These are phyloP conservation scores for Scaptomyza cyrtandrae DNA, from an alignment of 2,888 invertebrate genomes.

Conservation along the genomic window DNA sequence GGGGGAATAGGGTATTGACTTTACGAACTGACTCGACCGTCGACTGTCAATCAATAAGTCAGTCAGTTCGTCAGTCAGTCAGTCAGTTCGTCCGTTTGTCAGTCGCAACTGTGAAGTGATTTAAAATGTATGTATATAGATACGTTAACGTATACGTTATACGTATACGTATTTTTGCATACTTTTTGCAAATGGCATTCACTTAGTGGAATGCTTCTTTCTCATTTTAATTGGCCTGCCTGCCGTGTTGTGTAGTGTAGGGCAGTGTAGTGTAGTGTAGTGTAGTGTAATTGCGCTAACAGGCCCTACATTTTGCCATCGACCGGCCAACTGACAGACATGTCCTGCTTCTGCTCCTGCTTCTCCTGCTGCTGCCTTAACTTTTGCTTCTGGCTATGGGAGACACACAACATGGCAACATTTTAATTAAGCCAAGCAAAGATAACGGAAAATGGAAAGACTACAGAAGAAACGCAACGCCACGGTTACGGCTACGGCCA, in stretches of 20 bases:
- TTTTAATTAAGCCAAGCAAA: constrained; percentile 46
- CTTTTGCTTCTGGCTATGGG: constrained; percentile 7
- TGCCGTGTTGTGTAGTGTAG: constrained; percentile 4
- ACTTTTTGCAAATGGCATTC: constrained; percentile 6
- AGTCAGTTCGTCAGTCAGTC: background rate
- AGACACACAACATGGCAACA: constrained; percentile 26
- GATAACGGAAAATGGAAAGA: constrained; percentile 7
- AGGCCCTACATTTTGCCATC: constrained; percentile 1
- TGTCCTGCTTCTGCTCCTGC: background rate
- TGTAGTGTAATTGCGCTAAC: constrained; percentile 3
- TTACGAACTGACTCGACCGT: background rate
- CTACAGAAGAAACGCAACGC: background rate
- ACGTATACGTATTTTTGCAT: constrained; percentile 10
- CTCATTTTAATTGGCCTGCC: constrained; percentile 60
- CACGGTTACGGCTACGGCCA: constrained; percentile 9
- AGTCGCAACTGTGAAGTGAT: constrained; percentile 27
- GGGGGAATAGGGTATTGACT: background rate
- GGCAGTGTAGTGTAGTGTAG: background rate
- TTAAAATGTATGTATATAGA: constrained; percentile 29
- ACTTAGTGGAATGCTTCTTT: constrained; percentile 28
- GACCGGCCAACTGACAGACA: background rate
- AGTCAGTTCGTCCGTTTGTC: constrained; percentile 11
- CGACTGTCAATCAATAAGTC: constrained; percentile 5
- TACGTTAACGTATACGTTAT: background rate
- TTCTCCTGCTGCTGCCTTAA: background rate